Conservation (phyloP, 2,113 vertebrate species). For the Zosterops japonicus region DNA sequence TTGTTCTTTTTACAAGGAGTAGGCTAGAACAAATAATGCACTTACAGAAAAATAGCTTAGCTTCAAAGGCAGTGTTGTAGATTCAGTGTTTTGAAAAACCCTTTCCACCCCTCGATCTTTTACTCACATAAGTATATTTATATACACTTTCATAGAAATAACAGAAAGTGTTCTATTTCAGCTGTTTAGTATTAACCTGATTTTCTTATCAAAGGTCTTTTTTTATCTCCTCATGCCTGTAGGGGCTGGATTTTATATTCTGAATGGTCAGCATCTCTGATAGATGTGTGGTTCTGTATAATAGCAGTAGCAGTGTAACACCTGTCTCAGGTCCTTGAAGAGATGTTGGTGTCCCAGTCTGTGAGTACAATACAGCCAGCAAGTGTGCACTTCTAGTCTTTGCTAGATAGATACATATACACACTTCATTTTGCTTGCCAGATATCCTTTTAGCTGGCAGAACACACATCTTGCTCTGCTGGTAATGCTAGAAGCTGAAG, state of each 20-base stretch:
- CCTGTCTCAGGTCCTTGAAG: neutral
- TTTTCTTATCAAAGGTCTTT: neutral
- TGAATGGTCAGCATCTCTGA: neutral
- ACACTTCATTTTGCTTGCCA: neutral
- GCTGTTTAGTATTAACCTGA: neutral
- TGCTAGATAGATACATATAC: neutral
- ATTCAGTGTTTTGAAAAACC: neutral
- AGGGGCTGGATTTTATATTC: neutral
- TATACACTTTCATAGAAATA: neutral
- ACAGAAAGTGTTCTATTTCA: neutral
- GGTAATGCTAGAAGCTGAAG: conserved; percentile 8
- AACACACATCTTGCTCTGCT: neutral
- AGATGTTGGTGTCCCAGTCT: neutral
- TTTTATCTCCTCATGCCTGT: neutral
- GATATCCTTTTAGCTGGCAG: neutral
- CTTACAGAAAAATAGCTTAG: neutral
- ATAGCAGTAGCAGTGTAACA: neutral
- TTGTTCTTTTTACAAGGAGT: neutral
- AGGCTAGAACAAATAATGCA: neutral
- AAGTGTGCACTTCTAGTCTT: neutral
- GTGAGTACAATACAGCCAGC: neutral
- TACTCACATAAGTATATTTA: neutral
- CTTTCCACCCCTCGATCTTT: neutral
- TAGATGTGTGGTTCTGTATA: neutral
- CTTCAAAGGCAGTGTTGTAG: neutral